A percentile compares a stretch with the other conserved stretches of the same genome.
Conservation (phyloP, 2,113 vertebrate genomes). For the Cheilinus undulatus region DNA sequence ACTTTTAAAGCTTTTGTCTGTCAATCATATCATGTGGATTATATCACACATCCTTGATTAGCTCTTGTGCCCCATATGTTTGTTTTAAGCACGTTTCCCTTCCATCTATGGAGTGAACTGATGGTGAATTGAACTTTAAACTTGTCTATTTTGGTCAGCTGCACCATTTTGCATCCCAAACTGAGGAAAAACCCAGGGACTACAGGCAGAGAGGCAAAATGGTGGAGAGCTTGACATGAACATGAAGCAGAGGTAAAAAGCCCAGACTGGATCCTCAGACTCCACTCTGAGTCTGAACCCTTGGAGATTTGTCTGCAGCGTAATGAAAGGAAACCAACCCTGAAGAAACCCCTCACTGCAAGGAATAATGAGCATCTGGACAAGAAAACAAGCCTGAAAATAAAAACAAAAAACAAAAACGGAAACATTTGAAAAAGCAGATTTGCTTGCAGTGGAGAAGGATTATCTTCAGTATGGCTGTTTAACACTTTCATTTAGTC, state of each 20-base stretch:
- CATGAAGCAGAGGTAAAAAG: constrained; percentile 19
- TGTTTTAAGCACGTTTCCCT: too few species aligned
- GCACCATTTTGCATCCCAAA: constrained; percentile 1
- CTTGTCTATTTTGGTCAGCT: background rate
- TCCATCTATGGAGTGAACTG: constrained; percentile 22
- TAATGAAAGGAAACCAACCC: constrained; percentile 41
- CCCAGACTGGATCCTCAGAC: background rate
- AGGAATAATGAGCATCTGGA: background rate
- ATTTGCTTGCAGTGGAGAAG: constrained; percentile 2
- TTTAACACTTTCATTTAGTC: constrained; percentile 45
- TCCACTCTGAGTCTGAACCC: constrained; percentile 1
- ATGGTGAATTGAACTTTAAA: constrained; percentile 41
- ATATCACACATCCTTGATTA: too few species aligned
- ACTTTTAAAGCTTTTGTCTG: too few species aligned
- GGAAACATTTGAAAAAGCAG: too few species aligned
- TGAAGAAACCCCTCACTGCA: constrained; percentile 38
- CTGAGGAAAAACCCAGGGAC: constrained; percentile 7
- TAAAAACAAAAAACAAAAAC: too few species aligned
- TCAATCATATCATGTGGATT: too few species aligned
- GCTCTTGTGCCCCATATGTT: too few species aligned
- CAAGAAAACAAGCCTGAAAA: too few species aligned
- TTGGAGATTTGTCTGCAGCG: background rate
- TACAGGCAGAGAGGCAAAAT: constrained; percentile 17
- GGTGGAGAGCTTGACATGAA: background rate
- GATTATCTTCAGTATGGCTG: constrained; percentile 39